phyloP scores from a whole-genome alignment of 1,140 invertebrate species.

The Drosophila lacertosa region DNA sequence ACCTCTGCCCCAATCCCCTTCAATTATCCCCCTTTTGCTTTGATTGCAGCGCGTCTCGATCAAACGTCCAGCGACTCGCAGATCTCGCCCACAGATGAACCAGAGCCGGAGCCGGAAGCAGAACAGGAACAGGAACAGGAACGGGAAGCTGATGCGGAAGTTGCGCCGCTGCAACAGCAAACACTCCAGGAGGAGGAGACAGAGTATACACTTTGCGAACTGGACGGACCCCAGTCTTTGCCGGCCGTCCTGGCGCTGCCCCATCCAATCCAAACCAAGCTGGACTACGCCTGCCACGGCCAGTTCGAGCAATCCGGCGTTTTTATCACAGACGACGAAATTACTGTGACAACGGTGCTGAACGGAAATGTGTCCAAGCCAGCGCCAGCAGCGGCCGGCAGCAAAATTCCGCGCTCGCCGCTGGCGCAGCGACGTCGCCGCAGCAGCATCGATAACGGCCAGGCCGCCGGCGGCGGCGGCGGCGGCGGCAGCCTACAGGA shows the following conservation, averaged over 20 bases:
- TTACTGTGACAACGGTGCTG: constrained; percentile 87
- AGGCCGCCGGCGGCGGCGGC: constrained; percentile 48
- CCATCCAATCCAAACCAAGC: constrained; percentile 28
- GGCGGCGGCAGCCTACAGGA: constrained; percentile 72
- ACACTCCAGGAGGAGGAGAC: not conserved
- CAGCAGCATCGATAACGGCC: constrained; percentile 73
- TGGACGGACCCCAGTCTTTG: constrained; percentile 70
- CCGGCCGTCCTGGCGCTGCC: constrained; percentile 61
- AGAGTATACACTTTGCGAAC: constrained; percentile 48
- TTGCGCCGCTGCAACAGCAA: not conserved
- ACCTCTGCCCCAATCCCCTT: no score
- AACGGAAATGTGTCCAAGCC: constrained; percentile 74
- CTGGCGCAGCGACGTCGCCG: constrained; percentile 67
- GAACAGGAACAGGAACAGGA: constrained; percentile 28
- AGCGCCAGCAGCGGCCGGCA: constrained; percentile 76
- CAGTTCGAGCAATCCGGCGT: constrained; percentile 78
- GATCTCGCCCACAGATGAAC: constrained; percentile 74
- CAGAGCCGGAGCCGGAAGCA: constrained; percentile 22
- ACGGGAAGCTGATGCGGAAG: constrained; percentile 16
- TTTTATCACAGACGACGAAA: constrained; percentile 85
- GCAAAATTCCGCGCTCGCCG: constrained; percentile 77
- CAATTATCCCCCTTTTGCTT: not conserved
- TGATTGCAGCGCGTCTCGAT: constrained; percentile 73
- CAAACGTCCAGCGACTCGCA: constrained; percentile 83
- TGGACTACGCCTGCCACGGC: constrained; percentile 4